These are phyloP conservation scores for Mungos mungo DNA, from an alignment of 2,113 vertebrate species.

Conservation along the genomic window DNA sequence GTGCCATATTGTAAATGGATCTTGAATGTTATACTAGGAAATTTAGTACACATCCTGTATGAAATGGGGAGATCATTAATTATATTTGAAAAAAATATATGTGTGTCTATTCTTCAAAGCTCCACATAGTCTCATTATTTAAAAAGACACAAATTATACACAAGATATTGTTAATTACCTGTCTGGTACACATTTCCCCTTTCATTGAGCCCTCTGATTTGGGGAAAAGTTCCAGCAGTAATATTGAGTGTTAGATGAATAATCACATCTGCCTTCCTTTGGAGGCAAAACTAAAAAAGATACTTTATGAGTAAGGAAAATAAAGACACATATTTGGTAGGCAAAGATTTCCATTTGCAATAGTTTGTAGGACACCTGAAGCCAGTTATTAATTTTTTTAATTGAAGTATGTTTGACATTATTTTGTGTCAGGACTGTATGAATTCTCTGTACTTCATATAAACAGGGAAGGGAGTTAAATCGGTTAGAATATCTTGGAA, in stretches of 20 bases:
- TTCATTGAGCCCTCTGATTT: background rate
- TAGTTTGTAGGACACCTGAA: background rate
- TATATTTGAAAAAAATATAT: background rate
- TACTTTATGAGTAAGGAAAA: background rate
- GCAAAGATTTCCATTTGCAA: background rate
- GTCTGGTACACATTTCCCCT: background rate
- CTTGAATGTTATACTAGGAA: background rate
- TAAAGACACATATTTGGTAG: background rate
- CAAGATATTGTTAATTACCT: background rate
- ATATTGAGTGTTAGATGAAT: background rate
- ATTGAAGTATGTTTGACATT: background rate
- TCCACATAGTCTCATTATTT: background rate
- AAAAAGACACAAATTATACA: background rate
- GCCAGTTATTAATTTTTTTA: background rate
- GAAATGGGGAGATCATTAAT: background rate
- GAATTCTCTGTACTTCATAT: background rate
- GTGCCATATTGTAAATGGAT: background rate
- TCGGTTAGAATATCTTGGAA: constrained; percentile 14
- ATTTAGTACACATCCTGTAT: background rate
- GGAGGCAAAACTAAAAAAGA: background rate
- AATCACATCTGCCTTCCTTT: background rate
- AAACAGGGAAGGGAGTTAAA: background rate
- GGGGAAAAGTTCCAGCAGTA: background rate
- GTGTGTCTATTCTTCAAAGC: background rate
- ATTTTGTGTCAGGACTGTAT: background rate